Evolutionary conservation across 2,113 vertebrate species (phyloP).

Genomic region (Haemorhous mexicanus): DNA sequence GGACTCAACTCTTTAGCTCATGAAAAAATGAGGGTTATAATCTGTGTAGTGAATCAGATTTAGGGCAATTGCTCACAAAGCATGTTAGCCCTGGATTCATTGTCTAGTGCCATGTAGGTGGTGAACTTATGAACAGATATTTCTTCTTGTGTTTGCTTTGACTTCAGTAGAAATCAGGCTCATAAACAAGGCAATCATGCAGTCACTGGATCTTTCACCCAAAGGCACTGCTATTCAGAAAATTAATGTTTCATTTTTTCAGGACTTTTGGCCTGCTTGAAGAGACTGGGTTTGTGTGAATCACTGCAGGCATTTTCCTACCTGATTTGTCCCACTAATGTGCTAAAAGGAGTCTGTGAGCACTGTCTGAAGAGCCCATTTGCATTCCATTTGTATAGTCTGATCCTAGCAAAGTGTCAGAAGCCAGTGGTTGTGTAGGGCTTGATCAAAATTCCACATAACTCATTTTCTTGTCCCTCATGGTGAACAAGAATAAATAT

Average conservation of each 20-base stretch:
- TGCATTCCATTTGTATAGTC: background rate
- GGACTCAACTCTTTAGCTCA: background rate
- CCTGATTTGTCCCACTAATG: background rate
- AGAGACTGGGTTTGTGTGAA: background rate
- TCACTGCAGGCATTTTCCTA: background rate
- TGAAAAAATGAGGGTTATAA: background rate
- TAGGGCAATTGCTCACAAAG: background rate
- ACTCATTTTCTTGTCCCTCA: background rate
- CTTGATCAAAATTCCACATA: background rate
- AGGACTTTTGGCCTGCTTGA: background rate
- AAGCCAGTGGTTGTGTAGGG: background rate
- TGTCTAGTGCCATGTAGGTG: background rate
- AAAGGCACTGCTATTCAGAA: background rate
- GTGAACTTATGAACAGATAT: background rate
- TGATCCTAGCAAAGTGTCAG: background rate
- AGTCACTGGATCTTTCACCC: background rate
- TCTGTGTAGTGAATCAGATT: background rate
- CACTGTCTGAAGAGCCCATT: background rate
- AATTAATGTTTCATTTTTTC: background rate
- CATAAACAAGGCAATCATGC: background rate
- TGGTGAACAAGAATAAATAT: background rate
- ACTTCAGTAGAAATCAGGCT: background rate
- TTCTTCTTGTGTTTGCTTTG: background rate
- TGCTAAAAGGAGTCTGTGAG: background rate
- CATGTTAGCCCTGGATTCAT: background rate